phyloP scores from a whole-genome alignment of 2,113 vertebrate species.

The Delphinapterus leucas region DNA sequence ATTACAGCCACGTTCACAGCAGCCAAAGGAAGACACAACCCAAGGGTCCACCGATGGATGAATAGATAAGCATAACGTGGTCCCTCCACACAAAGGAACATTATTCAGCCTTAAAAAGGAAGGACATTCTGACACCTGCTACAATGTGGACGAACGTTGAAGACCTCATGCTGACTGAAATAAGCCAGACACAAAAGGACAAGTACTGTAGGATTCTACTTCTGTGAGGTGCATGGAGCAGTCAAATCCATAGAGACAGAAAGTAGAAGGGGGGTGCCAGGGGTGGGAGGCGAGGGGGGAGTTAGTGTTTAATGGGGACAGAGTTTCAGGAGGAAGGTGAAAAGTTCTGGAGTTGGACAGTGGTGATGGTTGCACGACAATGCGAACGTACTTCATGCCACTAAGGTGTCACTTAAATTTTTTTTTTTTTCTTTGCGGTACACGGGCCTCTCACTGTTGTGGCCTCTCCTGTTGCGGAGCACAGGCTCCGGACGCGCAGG shows the following conservation, averaged over 20 bases:
- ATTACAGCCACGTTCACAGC: neutral
- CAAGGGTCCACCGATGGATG: neutral
- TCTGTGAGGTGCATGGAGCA: rapidly evolving
- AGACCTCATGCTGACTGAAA: neutral
- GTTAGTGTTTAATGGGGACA: neutral
- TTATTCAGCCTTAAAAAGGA: neutral
- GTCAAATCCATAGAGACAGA: neutral
- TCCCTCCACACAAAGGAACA: neutral
- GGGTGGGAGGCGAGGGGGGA: too few relatives aligned
- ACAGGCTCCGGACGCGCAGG: too few relatives aligned
- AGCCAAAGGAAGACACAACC: neutral
- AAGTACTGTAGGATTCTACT: neutral
- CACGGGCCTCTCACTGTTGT: too few relatives aligned
- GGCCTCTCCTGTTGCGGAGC: too few relatives aligned
- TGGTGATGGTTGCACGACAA: rapidly evolving
- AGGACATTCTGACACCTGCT: neutral
- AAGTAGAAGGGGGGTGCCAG: neutral
- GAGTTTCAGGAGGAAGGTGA: neutral
- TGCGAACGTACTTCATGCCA: rapidly evolving
- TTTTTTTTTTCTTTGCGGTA: too few relatives aligned
- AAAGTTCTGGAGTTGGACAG: neutral
- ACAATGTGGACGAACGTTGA: neutral
- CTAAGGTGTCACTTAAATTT: neutral
- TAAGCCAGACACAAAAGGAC: neutral
- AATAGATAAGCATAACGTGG: neutral